A percentile compares a stretch with the other conserved stretches of the same genome.
phyloP scores from a whole-genome alignment of 2,888 invertebrate genomes.

The Muscina levida region DNA sequence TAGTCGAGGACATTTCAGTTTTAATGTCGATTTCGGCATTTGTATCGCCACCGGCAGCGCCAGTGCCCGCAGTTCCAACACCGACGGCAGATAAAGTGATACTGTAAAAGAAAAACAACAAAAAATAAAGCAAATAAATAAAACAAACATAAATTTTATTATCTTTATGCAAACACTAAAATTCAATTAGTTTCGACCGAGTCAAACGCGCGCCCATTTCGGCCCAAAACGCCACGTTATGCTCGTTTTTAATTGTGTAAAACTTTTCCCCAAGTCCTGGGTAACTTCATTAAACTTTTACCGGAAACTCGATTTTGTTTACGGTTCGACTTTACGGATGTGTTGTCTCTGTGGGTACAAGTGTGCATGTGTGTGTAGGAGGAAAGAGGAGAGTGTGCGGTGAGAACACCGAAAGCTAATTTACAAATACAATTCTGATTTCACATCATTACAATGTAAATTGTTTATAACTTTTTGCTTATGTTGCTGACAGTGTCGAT shows the following conservation, averaged over 20 bases:
- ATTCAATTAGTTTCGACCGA: slow-evolving; percentile 43
- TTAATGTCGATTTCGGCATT: slow-evolving; percentile 31
- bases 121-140: too few species aligned
- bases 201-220: not conserved
- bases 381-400: slow-evolving; percentile 27
- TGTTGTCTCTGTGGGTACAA: not conserved
- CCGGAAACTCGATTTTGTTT: slow-evolving; percentile 56
- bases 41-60: not conserved
- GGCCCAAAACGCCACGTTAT: not conserved
- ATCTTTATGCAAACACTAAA: slow-evolving; percentile 44
- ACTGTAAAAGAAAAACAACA: slow-evolving; percentile 23
- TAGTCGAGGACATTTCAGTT: slow-evolving; percentile 43
- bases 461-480: slow-evolving; percentile 60
- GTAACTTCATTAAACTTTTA: slow-evolving; percentile 56
- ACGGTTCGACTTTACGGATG: not conserved
- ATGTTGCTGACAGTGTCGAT: slow-evolving; percentile 36
- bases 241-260: slow-evolving; percentile 9
- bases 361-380: not conserved
- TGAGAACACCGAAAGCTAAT: slow-evolving; percentile 57
- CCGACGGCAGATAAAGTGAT: not conserved
- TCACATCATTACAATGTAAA: slow-evolving; percentile 61
- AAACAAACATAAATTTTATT: slow-evolving; percentile 19
- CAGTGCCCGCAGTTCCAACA: not conserved
- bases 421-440: slow-evolving; percentile 48
- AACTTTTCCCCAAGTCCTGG: slow-evolving; percentile 15